These are phyloP conservation scores for Orthonychiurus folsomi DNA, from an alignment of 2,888 invertebrate species.

Conservation along the genomic window DNA sequence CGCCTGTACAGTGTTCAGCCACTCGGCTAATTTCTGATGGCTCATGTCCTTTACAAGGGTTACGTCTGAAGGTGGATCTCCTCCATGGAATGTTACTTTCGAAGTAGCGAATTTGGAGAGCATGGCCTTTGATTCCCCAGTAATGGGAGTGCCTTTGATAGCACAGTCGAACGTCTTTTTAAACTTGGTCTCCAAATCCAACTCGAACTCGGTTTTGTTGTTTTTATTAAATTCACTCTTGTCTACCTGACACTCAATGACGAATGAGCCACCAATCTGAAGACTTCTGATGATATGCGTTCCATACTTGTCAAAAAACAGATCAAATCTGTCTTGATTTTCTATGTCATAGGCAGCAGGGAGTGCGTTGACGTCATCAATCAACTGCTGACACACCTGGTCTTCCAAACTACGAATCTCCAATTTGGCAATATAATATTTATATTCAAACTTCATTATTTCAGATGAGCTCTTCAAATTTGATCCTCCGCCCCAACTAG, in stretches of 20 bases:
- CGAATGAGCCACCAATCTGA: neutral
- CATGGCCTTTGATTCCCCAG: neutral
- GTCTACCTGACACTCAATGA: neutral
- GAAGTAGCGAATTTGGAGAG: neutral
- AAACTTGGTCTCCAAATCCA: neutral
- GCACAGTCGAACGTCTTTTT: neutral
- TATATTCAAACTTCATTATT: neutral
- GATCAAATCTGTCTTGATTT: neutral
- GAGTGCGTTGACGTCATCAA: neutral
- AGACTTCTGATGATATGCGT: neutral
- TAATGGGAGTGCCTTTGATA: neutral
- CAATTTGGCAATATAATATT: neutral
- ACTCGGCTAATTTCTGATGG: neutral
- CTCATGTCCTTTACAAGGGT: neutral
- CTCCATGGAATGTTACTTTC: neutral
- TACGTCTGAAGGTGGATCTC: neutral
- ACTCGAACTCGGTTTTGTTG: neutral
- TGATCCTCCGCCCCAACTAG: neutral
- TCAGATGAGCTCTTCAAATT: no score
- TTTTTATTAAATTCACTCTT: neutral
- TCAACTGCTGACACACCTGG: neutral
- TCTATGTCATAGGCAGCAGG: neutral
- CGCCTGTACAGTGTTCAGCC: neutral
- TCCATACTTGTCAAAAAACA: conserved; percentile 4
- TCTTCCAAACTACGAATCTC: neutral